These are phyloP conservation scores for Cynocephalus volans DNA, from an alignment of 2,113 vertebrate genomes.

Conservation along the genomic window DNA sequence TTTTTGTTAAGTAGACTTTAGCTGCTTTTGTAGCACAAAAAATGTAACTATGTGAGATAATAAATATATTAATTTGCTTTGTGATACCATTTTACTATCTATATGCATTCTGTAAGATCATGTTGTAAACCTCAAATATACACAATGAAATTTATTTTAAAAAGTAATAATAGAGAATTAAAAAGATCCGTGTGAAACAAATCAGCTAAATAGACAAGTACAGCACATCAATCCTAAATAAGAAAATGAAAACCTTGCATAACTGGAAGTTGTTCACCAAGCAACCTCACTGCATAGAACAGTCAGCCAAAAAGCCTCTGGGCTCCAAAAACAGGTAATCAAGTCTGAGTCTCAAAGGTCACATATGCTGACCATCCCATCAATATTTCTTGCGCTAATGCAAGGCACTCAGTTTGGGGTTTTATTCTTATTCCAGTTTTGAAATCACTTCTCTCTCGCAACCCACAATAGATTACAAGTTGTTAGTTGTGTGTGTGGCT, in stretches of 20 bases:
- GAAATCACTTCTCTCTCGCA: not conserved
- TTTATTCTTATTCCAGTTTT: not conserved
- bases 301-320: not conserved
- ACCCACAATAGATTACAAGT: not conserved
- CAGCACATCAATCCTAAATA: not conserved
- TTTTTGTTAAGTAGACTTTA: not conserved
- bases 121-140: not conserved
- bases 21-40: not conserved
- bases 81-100: not conserved
- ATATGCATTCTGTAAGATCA: not conserved
- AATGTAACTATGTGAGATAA: not conserved
- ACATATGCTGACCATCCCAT: not conserved
- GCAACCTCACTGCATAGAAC: not conserved
- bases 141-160: not conserved
- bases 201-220: not conserved
- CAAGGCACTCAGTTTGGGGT: not conserved
- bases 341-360: not conserved
- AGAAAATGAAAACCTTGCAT: not conserved
- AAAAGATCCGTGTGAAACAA: not conserved
- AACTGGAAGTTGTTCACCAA: not conserved
- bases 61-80: not conserved
- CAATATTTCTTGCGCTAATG: not conserved
- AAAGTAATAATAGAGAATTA: not conserved
- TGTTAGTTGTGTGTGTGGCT: not conserved
- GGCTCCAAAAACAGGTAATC: not conserved